These are phyloP conservation scores for Mesembrinibis cayennensis DNA, from an alignment of 2,113 vertebrate genomes.

Conservation along the genomic window DNA sequence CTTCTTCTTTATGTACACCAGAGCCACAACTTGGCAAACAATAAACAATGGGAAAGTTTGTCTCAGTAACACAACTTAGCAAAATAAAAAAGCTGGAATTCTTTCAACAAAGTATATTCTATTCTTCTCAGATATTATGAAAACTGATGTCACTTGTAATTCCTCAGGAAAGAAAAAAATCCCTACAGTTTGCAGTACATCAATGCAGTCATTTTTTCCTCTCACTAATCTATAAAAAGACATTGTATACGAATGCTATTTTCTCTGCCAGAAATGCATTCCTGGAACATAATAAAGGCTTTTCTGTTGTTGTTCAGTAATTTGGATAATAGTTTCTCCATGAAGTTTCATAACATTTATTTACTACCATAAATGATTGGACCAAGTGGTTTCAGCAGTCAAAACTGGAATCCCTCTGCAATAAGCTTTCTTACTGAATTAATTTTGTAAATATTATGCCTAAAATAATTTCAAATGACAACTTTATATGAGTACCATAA, in stretches of 20 bases:
- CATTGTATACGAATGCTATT: conserved; percentile 68
- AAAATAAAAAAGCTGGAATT: conserved; percentile 50
- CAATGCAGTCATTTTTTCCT: conserved; percentile 72
- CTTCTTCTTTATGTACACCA: conserved; percentile 14
- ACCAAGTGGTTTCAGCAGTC: conserved; percentile 39
- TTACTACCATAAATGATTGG: conserved; percentile 67
- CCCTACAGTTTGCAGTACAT: conserved; percentile 64
- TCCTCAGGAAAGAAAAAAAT: conserved; percentile 62
- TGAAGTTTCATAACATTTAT: conserved; percentile 78
- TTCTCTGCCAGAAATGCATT: conserved; percentile 74
- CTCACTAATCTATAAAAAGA: conserved; percentile 77
- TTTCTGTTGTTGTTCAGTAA: conserved; percentile 68
- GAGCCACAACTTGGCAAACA: conserved; percentile 54
- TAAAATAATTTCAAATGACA: conserved; percentile 42
- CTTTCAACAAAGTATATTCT: conserved; percentile 71
- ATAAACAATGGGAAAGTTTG: conserved; percentile 74
- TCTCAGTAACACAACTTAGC: conserved; percentile 64
- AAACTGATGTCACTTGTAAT: conserved; percentile 79
- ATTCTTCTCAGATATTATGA: conserved; percentile 70
- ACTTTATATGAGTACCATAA: neutral
- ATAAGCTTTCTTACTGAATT: conserved; percentile 39
- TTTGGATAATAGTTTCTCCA: conserved; percentile 75
- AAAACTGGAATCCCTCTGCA: conserved; percentile 16
- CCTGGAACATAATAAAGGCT: conserved; percentile 65
- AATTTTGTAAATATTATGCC: conserved; percentile 15